These are phyloP conservation scores for Pteruthius melanotis DNA, from an alignment of 2,113 vertebrate species.

Conservation along the genomic window DNA sequence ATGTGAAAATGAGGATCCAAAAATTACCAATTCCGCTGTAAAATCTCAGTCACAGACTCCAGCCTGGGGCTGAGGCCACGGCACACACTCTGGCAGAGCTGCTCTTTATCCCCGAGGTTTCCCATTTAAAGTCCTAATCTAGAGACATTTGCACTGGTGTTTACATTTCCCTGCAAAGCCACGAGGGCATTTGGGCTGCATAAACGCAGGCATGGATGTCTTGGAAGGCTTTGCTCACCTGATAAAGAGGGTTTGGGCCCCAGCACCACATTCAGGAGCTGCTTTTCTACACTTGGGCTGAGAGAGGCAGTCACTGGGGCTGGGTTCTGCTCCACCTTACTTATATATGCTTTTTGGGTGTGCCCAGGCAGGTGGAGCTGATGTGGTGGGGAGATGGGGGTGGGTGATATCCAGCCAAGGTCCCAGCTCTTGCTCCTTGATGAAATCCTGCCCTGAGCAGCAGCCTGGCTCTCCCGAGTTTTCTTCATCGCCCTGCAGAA, in stretches of 20 bases:
- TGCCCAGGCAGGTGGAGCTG: neutral
- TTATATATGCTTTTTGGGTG: neutral
- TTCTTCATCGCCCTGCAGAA: neutral
- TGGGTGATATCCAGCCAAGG: neutral
- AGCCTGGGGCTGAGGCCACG: neutral
- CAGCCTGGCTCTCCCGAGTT: neutral
- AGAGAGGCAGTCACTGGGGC: neutral
- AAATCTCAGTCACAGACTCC: neutral
- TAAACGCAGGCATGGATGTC: fast-evolving
- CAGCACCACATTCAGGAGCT: neutral
- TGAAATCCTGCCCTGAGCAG: neutral
- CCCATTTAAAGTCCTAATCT: neutral
- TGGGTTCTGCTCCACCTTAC: neutral
- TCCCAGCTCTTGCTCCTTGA: neutral
- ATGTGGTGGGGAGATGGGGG: neutral
- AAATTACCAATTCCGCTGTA: neutral
- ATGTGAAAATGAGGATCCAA: neutral
- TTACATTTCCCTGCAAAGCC: neutral
- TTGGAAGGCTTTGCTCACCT: neutral
- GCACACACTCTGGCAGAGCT: neutral
- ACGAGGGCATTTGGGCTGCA: neutral
- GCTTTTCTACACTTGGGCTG: fast-evolving
- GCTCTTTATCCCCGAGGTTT: neutral
- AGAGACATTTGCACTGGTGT: neutral
- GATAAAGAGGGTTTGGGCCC: neutral